Conservation (phyloP, 2,888 invertebrate genomes). For the Callyntrura guangdongensis region DNA sequence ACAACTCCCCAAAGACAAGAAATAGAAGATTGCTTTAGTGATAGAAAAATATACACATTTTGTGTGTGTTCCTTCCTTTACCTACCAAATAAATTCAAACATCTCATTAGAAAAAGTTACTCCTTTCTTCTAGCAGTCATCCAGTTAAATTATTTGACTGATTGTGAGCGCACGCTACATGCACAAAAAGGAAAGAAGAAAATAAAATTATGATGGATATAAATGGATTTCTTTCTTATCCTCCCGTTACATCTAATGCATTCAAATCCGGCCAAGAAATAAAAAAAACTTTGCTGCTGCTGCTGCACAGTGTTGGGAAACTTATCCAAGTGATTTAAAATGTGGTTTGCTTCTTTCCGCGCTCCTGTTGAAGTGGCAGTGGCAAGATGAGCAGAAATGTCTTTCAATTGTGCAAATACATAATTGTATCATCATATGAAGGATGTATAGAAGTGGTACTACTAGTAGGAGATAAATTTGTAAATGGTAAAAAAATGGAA, state of each 20-base stretch:
- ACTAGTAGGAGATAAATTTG: neutral
- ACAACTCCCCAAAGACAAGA: neutral
- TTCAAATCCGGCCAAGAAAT: neutral
- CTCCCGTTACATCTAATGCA: neutral
- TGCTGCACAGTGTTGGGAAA: neutral
- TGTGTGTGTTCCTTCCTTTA: neutral
- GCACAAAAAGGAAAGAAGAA: neutral
- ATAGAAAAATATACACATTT: neutral
- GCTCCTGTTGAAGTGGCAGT: neutral
- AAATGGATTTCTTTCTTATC: constrained; percentile 6
- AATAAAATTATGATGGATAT: constrained; percentile 13
- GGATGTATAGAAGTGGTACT: too few species aligned
- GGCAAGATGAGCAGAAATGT: too few species aligned
- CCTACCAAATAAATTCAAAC: neutral
- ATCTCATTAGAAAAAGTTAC: constrained; percentile 10
- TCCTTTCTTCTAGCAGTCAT: neutral
- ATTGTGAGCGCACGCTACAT: neutral
- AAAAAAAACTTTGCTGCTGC: neutral
- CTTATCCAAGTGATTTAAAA: constrained; percentile 45
- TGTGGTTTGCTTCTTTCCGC: neutral
- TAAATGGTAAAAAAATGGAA: constrained; percentile 19
- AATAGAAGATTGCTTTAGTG: neutral
- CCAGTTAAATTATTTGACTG: constrained; percentile 21
- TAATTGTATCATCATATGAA: too few species aligned
- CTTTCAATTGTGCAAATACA: too few species aligned